A percentile compares a stretch with the other conserved stretches of the same genome.
phyloP scores from a whole-genome alignment of 2,797 vertebrate genomes.

The Vespertilio murinus region DNA sequence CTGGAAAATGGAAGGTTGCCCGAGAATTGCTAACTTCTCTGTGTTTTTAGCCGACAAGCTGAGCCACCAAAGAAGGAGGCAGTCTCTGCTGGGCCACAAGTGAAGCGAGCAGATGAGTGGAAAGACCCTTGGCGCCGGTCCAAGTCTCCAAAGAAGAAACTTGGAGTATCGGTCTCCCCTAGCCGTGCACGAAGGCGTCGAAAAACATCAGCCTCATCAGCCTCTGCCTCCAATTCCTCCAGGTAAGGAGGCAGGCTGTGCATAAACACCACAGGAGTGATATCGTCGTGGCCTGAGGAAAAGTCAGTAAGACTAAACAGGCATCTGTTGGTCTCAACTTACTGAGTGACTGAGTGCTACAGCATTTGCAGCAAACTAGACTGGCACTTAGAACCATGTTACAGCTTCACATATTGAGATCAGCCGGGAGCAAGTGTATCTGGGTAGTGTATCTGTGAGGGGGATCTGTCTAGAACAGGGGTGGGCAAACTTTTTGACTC shows the following conservation, averaged over 20 bases:
- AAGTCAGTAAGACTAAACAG: not conserved
- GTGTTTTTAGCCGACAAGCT: conserved; percentile 88
- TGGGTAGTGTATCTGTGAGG: not conserved
- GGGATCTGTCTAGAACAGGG: too few species aligned
- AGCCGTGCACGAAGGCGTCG: conserved; percentile 91
- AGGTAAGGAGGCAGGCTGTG: conserved; percentile 84
- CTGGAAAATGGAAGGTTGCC: not conserved
- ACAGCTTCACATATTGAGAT: not conserved
- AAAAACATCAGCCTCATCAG: conserved; percentile 93
- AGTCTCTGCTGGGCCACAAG: conserved; percentile 76
- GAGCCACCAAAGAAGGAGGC: conserved; percentile 89
- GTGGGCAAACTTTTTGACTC: too few species aligned
- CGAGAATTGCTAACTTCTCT: not conserved
- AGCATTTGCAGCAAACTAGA: accelerated
- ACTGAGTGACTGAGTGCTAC: not conserved
- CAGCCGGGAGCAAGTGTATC: not conserved
- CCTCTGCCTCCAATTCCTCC: conserved; percentile 94
- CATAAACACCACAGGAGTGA: not conserved
- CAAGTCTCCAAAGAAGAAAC: conserved; percentile 95
- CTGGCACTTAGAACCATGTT: not conserved
- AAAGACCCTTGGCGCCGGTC: conserved; percentile 99
- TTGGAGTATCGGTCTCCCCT: conserved; percentile 89
- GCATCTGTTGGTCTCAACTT: not conserved
- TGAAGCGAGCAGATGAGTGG: conserved; percentile 96
- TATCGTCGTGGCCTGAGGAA: not conserved